Conservation (phyloP, 1,140 invertebrate species). For the Bathynomus jamesi region DNA sequence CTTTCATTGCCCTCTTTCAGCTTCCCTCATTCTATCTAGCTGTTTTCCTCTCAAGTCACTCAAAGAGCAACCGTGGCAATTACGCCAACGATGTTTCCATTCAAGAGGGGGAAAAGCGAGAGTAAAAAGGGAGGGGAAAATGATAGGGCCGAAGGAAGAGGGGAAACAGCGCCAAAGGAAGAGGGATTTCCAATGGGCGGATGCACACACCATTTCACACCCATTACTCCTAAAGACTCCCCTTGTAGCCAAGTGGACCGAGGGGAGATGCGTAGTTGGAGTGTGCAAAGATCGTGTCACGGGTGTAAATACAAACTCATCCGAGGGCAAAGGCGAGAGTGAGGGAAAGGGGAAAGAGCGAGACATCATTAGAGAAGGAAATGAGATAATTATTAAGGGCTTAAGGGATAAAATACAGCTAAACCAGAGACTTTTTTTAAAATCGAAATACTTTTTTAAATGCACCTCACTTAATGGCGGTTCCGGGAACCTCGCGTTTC, state of each 20-base stretch:
- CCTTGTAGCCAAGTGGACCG: neutral
- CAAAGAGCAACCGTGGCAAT: neutral
- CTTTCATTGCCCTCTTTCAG: neutral
- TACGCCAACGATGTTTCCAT: neutral
- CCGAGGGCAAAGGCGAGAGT: neutral
- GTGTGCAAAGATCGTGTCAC: conserved; percentile 3
- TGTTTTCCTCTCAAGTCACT: neutral
- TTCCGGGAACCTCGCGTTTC: no score
- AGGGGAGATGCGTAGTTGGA: neutral
- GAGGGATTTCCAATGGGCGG: neutral
- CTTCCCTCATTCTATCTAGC: neutral
- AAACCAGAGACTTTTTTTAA: no score
- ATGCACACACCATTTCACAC: neutral
- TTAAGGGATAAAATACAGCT: neutral
- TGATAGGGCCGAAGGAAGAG: neutral
- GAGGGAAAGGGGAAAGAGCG: neutral
- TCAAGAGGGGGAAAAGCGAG: neutral
- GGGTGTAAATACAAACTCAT: neutral
- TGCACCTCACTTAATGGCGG: no score
- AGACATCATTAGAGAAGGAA: no score
- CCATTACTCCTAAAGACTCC: neutral
- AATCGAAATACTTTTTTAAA: no score
- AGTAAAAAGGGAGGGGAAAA: neutral
- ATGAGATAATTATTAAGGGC: neutral
- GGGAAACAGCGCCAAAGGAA: neutral